Conservation (phyloP, 1,140 invertebrate genomes). For the Idris sp. region DNA sequence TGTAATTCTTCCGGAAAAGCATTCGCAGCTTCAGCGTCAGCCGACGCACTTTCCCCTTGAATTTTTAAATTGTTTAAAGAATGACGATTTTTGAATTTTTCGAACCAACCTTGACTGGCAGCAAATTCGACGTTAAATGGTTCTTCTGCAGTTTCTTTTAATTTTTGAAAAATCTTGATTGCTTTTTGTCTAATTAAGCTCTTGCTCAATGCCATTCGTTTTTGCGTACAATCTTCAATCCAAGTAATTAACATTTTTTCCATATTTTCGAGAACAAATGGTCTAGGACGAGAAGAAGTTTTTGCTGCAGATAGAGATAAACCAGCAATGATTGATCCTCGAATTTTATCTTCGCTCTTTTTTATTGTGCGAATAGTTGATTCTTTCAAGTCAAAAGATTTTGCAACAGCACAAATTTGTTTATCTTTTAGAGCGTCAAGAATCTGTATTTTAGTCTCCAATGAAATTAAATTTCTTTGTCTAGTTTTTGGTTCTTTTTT, state of each 20-base stretch:
- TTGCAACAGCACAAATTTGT: too few species aligned
- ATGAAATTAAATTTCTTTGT: too few species aligned
- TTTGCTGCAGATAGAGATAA: constrained; percentile 1
- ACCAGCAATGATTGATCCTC: constrained; percentile 14
- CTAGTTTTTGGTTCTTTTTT: too few species aligned
- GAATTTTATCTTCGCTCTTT: constrained; percentile 51
- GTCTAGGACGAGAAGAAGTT: constrained; percentile 1
- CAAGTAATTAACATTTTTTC: constrained; percentile 24
- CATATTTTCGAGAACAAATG: constrained; percentile 13
- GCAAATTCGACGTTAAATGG: constrained; percentile 9
- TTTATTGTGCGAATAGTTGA: too few species aligned
- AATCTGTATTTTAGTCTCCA: too few species aligned
- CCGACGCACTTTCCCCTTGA: constrained; percentile 67
- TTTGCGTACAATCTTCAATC: constrained; percentile 41
- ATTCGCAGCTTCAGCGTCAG: constrained; percentile 59
- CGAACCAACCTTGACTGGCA: constrained; percentile 67
- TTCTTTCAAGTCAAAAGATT: too few species aligned
- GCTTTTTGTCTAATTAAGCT: constrained; percentile 16
- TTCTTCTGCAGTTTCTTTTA: constrained; percentile 15
- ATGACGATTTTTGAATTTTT: constrained; percentile 67
- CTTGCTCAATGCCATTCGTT: constrained; percentile 18
- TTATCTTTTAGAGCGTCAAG: too few species aligned
- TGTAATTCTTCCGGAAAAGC: constrained; percentile 67
- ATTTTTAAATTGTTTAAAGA: constrained; percentile 68
- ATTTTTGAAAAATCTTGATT: constrained; percentile 13